Evolutionary conservation across 1,140 invertebrate genomes (phyloP).

Genomic region (Semibalanus balanoides): DNA sequence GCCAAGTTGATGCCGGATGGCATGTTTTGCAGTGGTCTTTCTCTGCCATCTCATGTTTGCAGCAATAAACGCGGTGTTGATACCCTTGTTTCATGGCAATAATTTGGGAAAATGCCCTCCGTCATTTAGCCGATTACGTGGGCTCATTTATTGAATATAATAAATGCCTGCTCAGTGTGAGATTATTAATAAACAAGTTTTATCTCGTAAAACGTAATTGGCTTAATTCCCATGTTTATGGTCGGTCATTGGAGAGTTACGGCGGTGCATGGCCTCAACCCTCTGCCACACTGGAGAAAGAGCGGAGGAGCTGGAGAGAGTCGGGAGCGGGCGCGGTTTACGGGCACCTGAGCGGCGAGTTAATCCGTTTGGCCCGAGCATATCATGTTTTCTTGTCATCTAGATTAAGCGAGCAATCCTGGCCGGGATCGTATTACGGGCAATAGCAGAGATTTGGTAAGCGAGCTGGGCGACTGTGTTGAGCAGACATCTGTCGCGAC

Average conservation of each 20-base stretch:
- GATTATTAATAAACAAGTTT: not conserved
- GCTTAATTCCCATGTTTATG: not conserved
- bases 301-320: not conserved
- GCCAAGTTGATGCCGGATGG: not conserved
- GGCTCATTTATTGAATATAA: not conserved
- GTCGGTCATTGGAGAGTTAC: not conserved
- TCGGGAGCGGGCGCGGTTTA: too few species aligned
- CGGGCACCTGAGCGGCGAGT: too few species aligned
- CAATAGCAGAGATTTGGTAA: not conserved
- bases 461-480: too few species aligned
- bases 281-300: not conserved
- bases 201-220: not conserved
- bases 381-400: not conserved
- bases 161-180: not conserved
- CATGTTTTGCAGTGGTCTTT: not conserved
- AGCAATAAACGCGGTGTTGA: not conserved
- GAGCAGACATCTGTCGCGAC: too few species aligned
- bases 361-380: not conserved
- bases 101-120: not conserved
- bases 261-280: not conserved
- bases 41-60: not conserved
- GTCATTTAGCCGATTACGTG: not conserved
- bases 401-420: not conserved
- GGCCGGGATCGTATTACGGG: not conserved
- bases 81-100: not conserved